Conservation (phyloP, 92 coral and sea anemone species). For the Porites rus region DNA sequence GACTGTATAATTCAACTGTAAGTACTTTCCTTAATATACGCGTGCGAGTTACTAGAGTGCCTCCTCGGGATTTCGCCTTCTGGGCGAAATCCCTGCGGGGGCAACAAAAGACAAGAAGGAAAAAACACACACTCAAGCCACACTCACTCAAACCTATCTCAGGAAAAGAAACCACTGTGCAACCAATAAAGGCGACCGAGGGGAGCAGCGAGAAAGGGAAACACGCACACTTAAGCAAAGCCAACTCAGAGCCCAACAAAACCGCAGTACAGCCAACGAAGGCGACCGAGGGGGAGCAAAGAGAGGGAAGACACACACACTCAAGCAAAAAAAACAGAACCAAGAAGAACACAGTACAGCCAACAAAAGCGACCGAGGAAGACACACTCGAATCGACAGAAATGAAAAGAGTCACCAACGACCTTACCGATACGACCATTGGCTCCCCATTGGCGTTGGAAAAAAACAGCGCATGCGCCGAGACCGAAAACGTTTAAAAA, state of each 20-base stretch:
- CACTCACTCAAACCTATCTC: not conserved
- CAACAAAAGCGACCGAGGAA: not conserved
- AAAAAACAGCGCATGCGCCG: not conserved
- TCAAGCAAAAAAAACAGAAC: not conserved
- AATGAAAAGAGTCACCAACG: not conserved
- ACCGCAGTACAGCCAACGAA: not conserved
- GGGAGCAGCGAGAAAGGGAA: too few relatives aligned
- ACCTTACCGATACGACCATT: constrained; percentile 1
- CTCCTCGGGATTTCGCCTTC: too few relatives aligned
- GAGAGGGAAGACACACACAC: too few relatives aligned
- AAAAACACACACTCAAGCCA: too few relatives aligned
- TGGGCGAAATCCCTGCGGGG: too few relatives aligned
- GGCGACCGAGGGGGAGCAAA: constrained; percentile 1
- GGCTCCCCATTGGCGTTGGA: not conserved
- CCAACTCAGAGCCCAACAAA: too few relatives aligned
- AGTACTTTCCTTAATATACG: too few relatives aligned
- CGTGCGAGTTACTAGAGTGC: too few relatives aligned
- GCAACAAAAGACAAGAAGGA: not conserved
- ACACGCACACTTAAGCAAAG: too few relatives aligned
- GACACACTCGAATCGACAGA: too few relatives aligned
- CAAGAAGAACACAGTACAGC: not conserved
- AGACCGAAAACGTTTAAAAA: not conserved
- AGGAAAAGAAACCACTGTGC: not conserved
- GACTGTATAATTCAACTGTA: too few relatives aligned
- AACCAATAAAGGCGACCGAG: not conserved